Percentiles rank a stretch among this genome's conserved stretches.
Evolutionary conservation across 2,113 vertebrate genomes (phyloP).

Genomic region (Mustelus asterias): DNA sequence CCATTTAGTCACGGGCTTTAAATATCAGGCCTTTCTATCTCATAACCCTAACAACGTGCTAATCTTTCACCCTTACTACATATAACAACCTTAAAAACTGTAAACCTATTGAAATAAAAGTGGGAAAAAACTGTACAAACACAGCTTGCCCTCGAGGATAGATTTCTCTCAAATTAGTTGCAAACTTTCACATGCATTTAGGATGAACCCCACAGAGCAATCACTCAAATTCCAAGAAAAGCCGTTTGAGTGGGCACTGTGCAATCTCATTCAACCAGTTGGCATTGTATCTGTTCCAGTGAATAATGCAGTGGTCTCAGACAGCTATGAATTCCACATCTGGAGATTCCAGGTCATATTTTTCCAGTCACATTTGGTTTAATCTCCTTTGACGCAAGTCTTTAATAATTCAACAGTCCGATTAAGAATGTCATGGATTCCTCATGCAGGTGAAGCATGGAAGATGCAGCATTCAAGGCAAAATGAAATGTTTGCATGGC

Average conservation of each 20-base stretch:
- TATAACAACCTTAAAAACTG: background rate
- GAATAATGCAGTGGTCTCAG: background rate
- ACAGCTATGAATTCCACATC: background rate
- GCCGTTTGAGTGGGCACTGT: background rate
- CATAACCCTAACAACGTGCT: background rate
- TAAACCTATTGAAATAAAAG: background rate
- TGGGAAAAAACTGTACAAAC: background rate
- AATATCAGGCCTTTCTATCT: background rate
- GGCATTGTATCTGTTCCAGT: background rate
- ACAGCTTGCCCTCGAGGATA: too few relatives aligned
- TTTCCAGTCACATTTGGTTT: background rate
- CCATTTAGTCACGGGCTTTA: background rate
- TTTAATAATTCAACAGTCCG: background rate
- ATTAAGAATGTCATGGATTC: background rate
- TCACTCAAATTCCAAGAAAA: background rate
- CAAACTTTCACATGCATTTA: background rate
- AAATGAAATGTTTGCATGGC: background rate
- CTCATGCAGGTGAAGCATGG: too few relatives aligned
- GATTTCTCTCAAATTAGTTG: background rate
- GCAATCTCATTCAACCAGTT: background rate
- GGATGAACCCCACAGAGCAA: background rate
- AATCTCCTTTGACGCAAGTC: background rate
- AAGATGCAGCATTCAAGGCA: background rate
- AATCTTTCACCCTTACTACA: background rate
- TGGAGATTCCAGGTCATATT: background rate